Conservation (phyloP, 2,113 vertebrate species). For the Protobothrops flavoviridis region DNA sequence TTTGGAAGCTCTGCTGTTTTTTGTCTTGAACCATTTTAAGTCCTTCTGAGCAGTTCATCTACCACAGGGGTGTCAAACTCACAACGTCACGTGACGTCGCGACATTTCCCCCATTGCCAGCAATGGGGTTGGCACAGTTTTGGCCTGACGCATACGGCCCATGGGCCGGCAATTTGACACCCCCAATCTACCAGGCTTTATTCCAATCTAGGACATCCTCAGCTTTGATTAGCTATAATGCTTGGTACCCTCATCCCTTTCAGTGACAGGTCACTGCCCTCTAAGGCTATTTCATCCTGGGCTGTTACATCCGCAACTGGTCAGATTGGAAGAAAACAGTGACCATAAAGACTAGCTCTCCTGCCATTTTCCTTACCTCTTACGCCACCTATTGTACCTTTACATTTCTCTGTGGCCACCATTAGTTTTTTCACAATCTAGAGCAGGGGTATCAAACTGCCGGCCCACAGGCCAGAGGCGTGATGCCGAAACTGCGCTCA, state of each 20-base stretch:
- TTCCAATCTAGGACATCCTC: not conserved
- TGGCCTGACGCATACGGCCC: too few relatives aligned
- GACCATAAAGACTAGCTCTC: not conserved
- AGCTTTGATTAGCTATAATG: not conserved
- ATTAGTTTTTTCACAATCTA: not conserved
- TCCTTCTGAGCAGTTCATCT: not conserved
- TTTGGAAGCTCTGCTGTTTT: not conserved
- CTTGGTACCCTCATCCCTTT: not conserved
- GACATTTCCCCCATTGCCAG: too few relatives aligned
- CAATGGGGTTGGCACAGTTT: too few relatives aligned
- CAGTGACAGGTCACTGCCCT: not conserved
- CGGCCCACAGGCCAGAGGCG: too few relatives aligned
- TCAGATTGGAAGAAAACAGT: not conserved
- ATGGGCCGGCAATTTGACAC: too few relatives aligned
- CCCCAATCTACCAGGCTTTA: not conserved
- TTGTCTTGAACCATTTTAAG: not conserved
- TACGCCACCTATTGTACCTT: not conserved
- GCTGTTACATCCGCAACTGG: not conserved
- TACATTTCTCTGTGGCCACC: not conserved
- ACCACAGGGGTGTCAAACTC: too few relatives aligned
- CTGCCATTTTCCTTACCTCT: not conserved
- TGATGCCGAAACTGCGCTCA: too few relatives aligned
- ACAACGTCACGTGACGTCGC: too few relatives aligned
- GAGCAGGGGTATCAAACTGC: too few relatives aligned
- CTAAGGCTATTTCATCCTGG: not conserved